These are phyloP conservation scores for Prionace glauca DNA, from an alignment of 2,797 vertebrate genomes.

Conservation along the genomic window DNA sequence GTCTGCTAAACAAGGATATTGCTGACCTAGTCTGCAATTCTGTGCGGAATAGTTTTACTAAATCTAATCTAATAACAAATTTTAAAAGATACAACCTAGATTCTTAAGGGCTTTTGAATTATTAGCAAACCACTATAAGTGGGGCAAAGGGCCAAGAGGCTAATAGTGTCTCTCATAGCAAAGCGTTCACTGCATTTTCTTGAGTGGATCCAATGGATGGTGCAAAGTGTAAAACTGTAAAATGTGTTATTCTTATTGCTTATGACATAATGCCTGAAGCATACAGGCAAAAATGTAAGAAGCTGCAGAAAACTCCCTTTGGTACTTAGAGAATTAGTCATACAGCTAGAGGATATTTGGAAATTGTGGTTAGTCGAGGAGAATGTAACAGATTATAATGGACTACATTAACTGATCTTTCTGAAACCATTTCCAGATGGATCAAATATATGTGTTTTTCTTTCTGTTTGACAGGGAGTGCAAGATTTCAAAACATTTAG, in stretches of 20 bases:
- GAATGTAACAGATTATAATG: conserved; percentile 35
- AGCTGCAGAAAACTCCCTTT: conserved; percentile 28
- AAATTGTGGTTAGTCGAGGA: conserved; percentile 27
- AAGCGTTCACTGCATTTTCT: background rate
- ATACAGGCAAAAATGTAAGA: conserved; percentile 30
- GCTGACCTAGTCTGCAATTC: background rate
- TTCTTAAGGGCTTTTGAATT: conserved; percentile 23
- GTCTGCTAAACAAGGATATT: background rate
- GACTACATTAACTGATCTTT: conserved; percentile 29
- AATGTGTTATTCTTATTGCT: conserved; percentile 32
- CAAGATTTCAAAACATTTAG: background rate
- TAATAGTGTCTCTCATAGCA: background rate
- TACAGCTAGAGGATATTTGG: conserved; percentile 30
- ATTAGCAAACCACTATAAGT: conserved; percentile 25
- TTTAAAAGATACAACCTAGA: conserved; percentile 4
- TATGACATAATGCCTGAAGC: conserved; percentile 33
- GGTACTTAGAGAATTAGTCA: conserved; percentile 34
- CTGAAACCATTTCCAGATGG: conserved; percentile 30
- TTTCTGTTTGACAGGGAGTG: background rate
- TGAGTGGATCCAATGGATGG: background rate
- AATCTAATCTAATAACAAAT: conserved; percentile 21
- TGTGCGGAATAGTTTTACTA: background rate
- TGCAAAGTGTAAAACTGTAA: conserved; percentile 15
- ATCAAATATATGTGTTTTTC: background rate
- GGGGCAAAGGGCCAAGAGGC: conserved; percentile 13